Conservation (phyloP, 2,888 invertebrate genomes). For the Trachelus iudaicus region DNA sequence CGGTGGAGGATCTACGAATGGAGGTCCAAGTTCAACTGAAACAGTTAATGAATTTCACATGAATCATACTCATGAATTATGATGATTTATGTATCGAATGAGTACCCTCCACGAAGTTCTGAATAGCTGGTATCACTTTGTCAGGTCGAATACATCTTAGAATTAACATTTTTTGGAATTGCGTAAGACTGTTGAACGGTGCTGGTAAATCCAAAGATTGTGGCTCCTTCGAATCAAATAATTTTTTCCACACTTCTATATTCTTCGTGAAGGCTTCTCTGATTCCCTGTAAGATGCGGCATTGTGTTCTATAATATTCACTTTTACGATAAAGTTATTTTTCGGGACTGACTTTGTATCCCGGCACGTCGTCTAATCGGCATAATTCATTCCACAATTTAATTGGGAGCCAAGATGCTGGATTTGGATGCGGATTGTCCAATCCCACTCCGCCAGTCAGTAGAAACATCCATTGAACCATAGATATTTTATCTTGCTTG, state of each 20-base stretch:
- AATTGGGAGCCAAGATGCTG: conserved; percentile 76
- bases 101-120: conserved; percentile 75
- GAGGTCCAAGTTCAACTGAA: conserved; percentile 76
- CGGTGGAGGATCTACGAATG: conserved; percentile 89
- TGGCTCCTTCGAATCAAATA: conserved; percentile 82
- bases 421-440: conserved; percentile 79
- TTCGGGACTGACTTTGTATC: conserved; percentile 64
- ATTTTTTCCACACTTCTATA: conserved; percentile 74
- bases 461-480: conserved; percentile 84
- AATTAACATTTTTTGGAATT: conserved; percentile 82
- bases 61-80: conserved; percentile 6
- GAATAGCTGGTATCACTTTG: conserved; percentile 85
- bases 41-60: conserved; percentile 18
- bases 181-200: conserved; percentile 75
- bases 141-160: conserved; percentile 87
- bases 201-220: conserved; percentile 76
- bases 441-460: conserved; percentile 87
- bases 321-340: too few relatives aligned
- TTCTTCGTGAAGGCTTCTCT: conserved; percentile 73
- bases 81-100: neutral
- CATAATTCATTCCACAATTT: conserved; percentile 85
- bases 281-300: conserved; percentile 68
- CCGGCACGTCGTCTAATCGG: conserved; percentile 69
- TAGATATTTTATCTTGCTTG: conserved; percentile 69
- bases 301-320: too few relatives aligned